Evolutionary conservation across 1,140 invertebrate genomes (phyloP).

Genomic region (Rhopalosiphum maidis): DNA sequence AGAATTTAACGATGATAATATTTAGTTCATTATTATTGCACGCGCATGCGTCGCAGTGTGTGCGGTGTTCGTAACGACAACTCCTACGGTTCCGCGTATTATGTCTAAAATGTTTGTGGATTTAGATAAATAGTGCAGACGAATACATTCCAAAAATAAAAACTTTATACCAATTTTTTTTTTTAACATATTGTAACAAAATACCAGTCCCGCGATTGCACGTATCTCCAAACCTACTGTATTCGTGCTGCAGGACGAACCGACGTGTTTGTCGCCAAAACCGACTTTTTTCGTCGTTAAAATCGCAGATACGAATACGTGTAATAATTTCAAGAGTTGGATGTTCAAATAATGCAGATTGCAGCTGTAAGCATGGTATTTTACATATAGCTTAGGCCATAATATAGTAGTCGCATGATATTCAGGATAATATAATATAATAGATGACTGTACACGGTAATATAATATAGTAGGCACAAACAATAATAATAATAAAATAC

Average conservation of each 20-base stretch:
- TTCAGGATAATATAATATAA: neutral
- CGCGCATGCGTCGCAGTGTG: neutral
- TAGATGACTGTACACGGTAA: neutral
- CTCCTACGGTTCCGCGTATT: neutral
- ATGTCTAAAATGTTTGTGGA: neutral
- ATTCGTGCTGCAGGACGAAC: too few species aligned
- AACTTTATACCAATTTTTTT: neutral
- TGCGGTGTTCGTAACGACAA: neutral
- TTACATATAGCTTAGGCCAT: neutral
- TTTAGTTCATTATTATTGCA: neutral
- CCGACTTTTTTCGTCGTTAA: neutral
- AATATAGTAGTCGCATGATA: neutral
- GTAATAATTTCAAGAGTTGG: neutral
- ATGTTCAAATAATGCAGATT: neutral
- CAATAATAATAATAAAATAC: neutral
- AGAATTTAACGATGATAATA: neutral
- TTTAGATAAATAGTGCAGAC: neutral
- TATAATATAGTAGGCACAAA: constrained; percentile 6
- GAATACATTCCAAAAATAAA: neutral
- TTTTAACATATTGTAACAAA: too few species aligned
- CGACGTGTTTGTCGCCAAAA: neutral
- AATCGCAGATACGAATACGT: neutral
- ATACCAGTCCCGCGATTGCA: too few species aligned
- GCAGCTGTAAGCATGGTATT: neutral
- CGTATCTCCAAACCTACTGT: too few species aligned